These are phyloP conservation scores for Chromobotia macracanthus DNA, from an alignment of 2,797 vertebrate species.

Conservation along the genomic window DNA sequence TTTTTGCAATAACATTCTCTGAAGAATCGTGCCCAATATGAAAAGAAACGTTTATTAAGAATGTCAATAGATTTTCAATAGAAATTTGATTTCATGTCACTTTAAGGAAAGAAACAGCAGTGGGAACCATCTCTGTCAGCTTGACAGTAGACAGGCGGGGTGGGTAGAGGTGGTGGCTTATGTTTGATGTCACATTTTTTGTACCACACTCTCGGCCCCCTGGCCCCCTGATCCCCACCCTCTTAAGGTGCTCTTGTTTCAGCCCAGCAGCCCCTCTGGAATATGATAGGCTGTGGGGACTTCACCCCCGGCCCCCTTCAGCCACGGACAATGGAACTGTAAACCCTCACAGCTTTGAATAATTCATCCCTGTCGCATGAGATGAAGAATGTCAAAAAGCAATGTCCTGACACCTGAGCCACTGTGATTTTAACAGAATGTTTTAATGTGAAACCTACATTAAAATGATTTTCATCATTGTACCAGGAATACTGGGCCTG, in stretches of 20 bases:
- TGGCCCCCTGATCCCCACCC: constrained; percentile 5
- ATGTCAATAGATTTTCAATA: no score
- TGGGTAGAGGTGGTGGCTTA: not conserved
- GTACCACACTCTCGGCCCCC: constrained; percentile 15
- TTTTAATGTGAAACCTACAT: not conserved
- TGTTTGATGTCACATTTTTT: constrained; percentile 9
- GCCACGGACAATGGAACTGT: constrained; percentile 39
- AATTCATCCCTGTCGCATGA: constrained; percentile 49
- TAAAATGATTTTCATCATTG: no score
- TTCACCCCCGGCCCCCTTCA: constrained; percentile 4
- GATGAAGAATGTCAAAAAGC: not conserved
- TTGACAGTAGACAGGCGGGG: no score
- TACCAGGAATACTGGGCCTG: no score
- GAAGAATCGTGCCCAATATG: no score
- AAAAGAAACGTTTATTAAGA: no score
- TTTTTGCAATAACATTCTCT: no score
- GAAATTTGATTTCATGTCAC: no score
- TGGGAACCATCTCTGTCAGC: no score
- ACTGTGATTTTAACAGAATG: not conserved
- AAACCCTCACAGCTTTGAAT: constrained; percentile 52
- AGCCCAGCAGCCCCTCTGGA: constrained; percentile 39
- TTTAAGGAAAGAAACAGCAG: no score
- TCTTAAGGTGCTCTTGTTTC: constrained; percentile 54
- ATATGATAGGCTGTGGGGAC: constrained; percentile 42
- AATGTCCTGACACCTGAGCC: not conserved